phyloP scores from a whole-genome alignment of 2,888 invertebrate genomes.

The Callimorpha dominula region DNA sequence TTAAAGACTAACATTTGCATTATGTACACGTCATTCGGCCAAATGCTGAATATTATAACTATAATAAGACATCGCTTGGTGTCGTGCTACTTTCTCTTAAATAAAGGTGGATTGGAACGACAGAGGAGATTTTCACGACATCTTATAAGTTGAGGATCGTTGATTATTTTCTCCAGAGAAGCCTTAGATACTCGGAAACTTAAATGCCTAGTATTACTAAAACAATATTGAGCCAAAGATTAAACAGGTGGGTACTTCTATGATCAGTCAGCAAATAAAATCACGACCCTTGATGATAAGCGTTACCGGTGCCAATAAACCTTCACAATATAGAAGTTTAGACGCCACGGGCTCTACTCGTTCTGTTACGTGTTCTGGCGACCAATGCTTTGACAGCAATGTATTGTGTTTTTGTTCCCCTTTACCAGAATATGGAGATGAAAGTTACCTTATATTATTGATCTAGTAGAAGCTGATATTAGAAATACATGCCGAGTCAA shows the following conservation, averaged over 20 bases:
- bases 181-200: not conserved
- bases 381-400: not conserved
- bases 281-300: not conserved
- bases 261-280: not conserved
- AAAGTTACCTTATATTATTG: no score
- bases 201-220: not conserved
- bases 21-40: not conserved
- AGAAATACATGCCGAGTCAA: not conserved
- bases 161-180: not conserved
- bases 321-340: not conserved
- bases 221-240: not conserved
- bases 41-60: not conserved
- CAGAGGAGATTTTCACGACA: no score
- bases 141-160: no score
- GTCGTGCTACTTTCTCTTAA: not conserved
- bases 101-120: no score
- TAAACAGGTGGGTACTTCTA: not conserved
- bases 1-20: not conserved
- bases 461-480: not conserved
- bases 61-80: not conserved
- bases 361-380: not conserved
- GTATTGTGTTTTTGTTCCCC: not conserved
- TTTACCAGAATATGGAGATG: no score
- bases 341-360: not conserved
- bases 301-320: not conserved